Evolutionary conservation across 2,888 invertebrate species (phyloP).

Genomic region (Atrina japonica): DNA sequence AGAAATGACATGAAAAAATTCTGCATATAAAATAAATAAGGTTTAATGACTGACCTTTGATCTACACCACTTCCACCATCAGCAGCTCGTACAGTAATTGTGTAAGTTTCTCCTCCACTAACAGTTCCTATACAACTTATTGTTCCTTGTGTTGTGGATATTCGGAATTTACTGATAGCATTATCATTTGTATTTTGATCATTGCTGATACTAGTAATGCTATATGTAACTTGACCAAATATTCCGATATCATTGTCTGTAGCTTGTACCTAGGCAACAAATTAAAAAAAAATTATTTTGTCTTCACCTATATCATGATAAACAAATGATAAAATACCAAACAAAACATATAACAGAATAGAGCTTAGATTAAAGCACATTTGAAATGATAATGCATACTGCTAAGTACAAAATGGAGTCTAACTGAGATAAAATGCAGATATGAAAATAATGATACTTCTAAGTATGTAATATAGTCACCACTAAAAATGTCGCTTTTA

Average conservation of each 20-base stretch:
- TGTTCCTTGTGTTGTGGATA: slow-evolving; percentile 38
- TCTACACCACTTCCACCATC: slow-evolving; percentile 57
- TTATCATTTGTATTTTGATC: slow-evolving; percentile 40
- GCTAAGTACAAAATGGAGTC: no score
- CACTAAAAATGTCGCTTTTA: no score
- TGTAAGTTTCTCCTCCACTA: slow-evolving; percentile 54
- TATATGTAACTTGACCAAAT: slow-evolving; percentile 61
- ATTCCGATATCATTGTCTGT: slow-evolving; percentile 56
- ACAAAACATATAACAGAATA: no score
- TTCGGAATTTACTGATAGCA: slow-evolving; percentile 54
- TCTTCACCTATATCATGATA: no score
- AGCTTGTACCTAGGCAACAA: slow-evolving; percentile 54
- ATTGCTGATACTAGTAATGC: slow-evolving; percentile 59
- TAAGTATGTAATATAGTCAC: no score
- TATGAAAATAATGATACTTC: no score
- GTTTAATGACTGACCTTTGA: slow-evolving; percentile 32
- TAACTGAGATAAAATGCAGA: no score
- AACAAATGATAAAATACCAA: no score
- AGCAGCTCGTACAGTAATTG: slow-evolving; percentile 62
- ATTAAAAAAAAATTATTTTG: not conserved
- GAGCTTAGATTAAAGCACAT: no score
- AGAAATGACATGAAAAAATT: no score
- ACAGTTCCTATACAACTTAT: slow-evolving; percentile 61
- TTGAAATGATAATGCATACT: no score
- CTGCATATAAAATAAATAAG: no score